Evolutionary conservation across 2,888 invertebrate genomes (phyloP), one percentile per base, ranked within the genome.

Genomic region (Parascotia fuliginaria): DNA sequence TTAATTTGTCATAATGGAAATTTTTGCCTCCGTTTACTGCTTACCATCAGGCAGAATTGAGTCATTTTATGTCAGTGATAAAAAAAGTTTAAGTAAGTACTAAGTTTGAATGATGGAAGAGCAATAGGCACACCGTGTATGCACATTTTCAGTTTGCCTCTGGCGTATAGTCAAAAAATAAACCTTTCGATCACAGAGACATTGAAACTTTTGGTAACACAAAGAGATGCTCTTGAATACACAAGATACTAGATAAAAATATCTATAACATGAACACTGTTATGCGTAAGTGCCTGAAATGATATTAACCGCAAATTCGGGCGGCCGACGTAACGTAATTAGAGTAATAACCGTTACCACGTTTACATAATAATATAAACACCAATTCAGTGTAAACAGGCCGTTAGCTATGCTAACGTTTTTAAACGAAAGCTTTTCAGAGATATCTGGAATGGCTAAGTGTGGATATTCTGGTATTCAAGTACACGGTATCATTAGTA

Each of bases 351-450:
- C 47, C 47, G 38, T 58, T 49, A 32, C 12, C 39, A 37, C 42
- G 45, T 41, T 43, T 51, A 37, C 39, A 19, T 19, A 19, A 19
- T 19, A 19, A 49, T 55, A 52, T 60, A 62, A 60, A 52, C 54
- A 57, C 44, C 54, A 46, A 64, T 52, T 64, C 62, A 54, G 40
- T 61, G 54, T 53, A 64, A 65, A 60, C 67, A 65, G 44, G 36
- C 55, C 53, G 46, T 59, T 55, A 50, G 12, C 9, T 53, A 9
- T 34, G 42, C 39, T 65, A 50, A 68, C 60, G 61, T 61, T 68
- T 59, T n/a, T 60, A 38, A 58, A 49, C 9, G 40, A 42, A 36
- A 65, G 65, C 49, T 66, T 63, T 56, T 42, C 38, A 48, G 31
- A 29, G 31, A 27, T 39, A 41, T 45, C 34, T 15, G 48, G 55